Base-by-base conservation (phyloP, 2,797 vertebrate genomes). In the Gymnopithys bicolor region DNA sequence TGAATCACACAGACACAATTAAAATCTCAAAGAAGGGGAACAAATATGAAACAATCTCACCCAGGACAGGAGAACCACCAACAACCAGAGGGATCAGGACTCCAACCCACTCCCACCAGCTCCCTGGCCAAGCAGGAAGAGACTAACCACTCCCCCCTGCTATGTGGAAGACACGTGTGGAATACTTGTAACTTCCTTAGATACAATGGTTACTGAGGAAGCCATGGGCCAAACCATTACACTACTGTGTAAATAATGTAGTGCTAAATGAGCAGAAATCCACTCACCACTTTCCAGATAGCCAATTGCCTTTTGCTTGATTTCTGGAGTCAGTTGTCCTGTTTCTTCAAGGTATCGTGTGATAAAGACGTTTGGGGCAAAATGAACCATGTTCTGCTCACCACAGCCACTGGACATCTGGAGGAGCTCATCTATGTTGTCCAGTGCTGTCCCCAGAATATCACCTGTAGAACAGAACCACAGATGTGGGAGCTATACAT, bases 311-410 rank as follows among this genome's bases (percentile, higher is more conserved):
- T 60, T 98, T 66, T 94, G 88, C 93, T 87, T 95, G 78, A 99
- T 98, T 63, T 97, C 92, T 21, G 92, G 30, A 14, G 98, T 99
- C 93, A 99, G 98, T 94, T 99, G 98, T 35, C 95, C 92, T 2
- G 98, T 98, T 97, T 98, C 98, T 52, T 98, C 97, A 96, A 99
- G 97, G 96, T 99, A 99, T 81, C 97, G 94, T 60, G 98, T 98
- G 95, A 99, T 98, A 70, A 98, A 99, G 94, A 99, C 98, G 51
- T 99, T 98, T 30, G 99, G 98, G 6, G 98, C 98, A 23, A 99
- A 99, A 51, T 96, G 94, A 67, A 99, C 73, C 98, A 99, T 99
- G 95, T 99, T 99, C 97, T 99, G 98, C 95, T 99, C 99, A 15
- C 98, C 98, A 28, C 98, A 99, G 89, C 99, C 98, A 7, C 95